Evolutionary conservation across 2,888 invertebrate species (phyloP).

Genomic region (Trachelus troglodyta): DNA sequence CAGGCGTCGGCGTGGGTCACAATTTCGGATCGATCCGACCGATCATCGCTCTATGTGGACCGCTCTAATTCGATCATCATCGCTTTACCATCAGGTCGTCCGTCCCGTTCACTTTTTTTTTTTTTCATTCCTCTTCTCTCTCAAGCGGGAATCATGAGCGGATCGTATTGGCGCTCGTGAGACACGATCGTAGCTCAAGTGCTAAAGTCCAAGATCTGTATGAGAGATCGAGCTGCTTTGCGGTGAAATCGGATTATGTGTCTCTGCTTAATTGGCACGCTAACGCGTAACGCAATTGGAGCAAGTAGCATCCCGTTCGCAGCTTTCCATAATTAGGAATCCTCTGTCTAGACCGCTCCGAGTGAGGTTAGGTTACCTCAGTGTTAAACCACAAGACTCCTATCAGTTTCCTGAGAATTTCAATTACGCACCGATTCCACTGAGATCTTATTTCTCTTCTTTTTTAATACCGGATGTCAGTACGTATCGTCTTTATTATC

Average conservation of each 20-base stretch:
- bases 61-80: background rate
- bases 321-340: conserved; percentile 36
- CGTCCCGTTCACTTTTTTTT: background rate
- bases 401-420: conserved; percentile 14
- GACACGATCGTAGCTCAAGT: background rate
- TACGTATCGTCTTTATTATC: background rate
- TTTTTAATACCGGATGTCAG: background rate
- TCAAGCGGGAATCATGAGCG: background rate
- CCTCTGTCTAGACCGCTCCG: background rate
- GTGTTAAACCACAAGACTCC: background rate
- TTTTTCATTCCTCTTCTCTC: background rate
- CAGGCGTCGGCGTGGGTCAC: background rate
- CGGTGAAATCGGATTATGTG: conserved; percentile 8
- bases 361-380: background rate
- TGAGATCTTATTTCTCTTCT: background rate
- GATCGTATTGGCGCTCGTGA: background rate
- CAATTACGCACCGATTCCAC: background rate
- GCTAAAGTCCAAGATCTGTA: background rate
- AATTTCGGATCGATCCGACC: background rate
- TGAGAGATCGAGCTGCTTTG: background rate
- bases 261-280: conserved; percentile 47
- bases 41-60: background rate
- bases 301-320: conserved; percentile 37
- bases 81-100: background rate
- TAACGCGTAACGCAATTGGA: conserved; percentile 49